These are phyloP conservation scores for Pachyrhynchus sulphureomaculatus DNA, from an alignment of 1,140 invertebrate species.

Conservation along the genomic window DNA sequence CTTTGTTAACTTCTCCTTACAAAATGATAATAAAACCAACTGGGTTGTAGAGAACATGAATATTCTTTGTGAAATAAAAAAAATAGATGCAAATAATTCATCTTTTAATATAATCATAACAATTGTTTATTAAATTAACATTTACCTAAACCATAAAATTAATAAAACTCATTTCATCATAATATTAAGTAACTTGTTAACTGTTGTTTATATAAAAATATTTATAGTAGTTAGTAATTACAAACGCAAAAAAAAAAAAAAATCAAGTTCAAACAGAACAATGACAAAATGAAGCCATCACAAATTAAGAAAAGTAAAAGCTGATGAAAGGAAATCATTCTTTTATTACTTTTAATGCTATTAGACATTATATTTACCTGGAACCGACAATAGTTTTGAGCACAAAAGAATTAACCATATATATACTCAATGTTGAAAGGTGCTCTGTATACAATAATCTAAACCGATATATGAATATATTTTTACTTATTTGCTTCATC, in stretches of 20 bases:
- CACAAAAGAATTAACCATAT: slow-evolving; percentile 35
- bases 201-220: too few species aligned
- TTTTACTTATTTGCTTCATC: slow-evolving; percentile 38
- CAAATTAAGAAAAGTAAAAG: slow-evolving; percentile 19
- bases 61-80: too few species aligned
- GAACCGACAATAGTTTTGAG: slow-evolving; percentile 18
- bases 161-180: too few species aligned
- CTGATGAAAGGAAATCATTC: background rate
- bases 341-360: slow-evolving; percentile 7
- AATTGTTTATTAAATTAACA: too few species aligned
- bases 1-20: too few species aligned
- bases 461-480: slow-evolving; percentile 27
- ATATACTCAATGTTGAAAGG: slow-evolving; percentile 28
- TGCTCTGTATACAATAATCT: too few species aligned
- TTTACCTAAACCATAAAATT: too few species aligned
- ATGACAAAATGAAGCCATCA: slow-evolving; percentile 13
- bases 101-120: too few species aligned
- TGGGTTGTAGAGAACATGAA: too few species aligned
- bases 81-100: too few species aligned
- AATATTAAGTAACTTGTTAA: too few species aligned
- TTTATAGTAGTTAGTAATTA: background rate
- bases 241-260: background rate
- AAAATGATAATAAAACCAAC: too few species aligned
- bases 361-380: slow-evolving; percentile 23
- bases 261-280: slow-evolving; percentile 7